phyloP scores from a whole-genome alignment of 2,797 vertebrate species.

The Rhodeus uyekii region DNA sequence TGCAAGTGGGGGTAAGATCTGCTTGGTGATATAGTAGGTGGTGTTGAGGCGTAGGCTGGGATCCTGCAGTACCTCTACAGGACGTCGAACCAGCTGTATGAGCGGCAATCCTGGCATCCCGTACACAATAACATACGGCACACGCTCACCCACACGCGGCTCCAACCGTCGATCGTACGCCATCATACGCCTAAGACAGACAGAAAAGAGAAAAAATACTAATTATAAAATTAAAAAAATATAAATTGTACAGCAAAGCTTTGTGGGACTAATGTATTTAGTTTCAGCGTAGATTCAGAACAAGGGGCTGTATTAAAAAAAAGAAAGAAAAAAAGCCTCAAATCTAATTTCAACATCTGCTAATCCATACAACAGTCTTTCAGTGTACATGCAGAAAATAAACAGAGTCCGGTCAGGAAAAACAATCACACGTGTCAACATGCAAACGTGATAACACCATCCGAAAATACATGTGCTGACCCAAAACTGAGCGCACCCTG shows the following conservation, averaged over 20 bases:
- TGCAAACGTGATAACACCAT: no score
- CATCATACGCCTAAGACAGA: constrained; percentile 84
- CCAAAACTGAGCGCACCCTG: no score
- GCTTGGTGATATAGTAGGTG: constrained; percentile 95
- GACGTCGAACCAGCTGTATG: constrained; percentile 92
- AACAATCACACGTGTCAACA: no score
- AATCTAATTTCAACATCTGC: no score
- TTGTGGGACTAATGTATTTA: neutral
- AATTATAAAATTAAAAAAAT: no score
- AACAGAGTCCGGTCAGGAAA: no score
- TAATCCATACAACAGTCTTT: no score
- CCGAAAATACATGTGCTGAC: no score
- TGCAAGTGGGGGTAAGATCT: constrained; percentile 92
- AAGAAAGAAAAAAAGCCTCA: no score
- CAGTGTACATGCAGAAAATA: no score
- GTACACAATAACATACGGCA: constrained; percentile 93
- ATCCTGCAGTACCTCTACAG: constrained; percentile 89
- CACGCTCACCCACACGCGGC: constrained; percentile 91
- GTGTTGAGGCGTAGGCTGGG: constrained; percentile 86
- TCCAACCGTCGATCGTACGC: constrained; percentile 90
- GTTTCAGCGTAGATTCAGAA: neutral
- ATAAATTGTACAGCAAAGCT: neutral
- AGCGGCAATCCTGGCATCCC: constrained; percentile 90
- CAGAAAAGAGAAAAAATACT: neutral
- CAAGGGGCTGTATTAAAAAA: no score